Evolutionary conservation across 2,113 vertebrate genomes (phyloP), one percentile per base, ranked within the genome.

Genomic region (Melierax canorus): DNA sequence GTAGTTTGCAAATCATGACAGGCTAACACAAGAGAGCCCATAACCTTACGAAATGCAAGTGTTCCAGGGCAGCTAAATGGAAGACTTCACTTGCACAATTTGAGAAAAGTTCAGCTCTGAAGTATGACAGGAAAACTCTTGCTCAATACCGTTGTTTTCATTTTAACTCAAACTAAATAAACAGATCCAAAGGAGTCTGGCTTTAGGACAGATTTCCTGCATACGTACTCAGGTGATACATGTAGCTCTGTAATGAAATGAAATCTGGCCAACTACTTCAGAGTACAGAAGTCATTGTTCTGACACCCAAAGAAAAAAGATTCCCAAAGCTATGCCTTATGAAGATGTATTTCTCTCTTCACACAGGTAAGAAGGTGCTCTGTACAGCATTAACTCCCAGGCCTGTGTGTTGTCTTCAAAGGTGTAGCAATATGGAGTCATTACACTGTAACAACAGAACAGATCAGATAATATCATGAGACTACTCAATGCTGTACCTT

Each of bases 61-160:
- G 75, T 88, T 96, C 67, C 75, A 88, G 73, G 53, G 55, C 74
- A 91, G 71, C 76, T 85, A 95, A 96, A 94, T 59, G 18, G 84
- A 90, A 69, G 64, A 88, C 38, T 74, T 94, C 32, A 77, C 91
- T 97, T 96, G 91, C 92, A 94, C 53, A 95, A 91, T 79, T 90
- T 94, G 84, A 96, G 74, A 96, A 94, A 91, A 90, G 53, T 92
- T 92, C 77, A 90, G 41, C 86, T 91, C 89, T 72, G 71, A 96
- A 91, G 74, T 80, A 76, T 69, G 71, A 90, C 89, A 93, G 21
- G 69, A 92, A 82, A 92, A 69, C 26, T 87, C 55, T 96, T 95
- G 91, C 93, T 86, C 93, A 97, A 90, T 62, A 86, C 12, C 5
- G 9, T 72, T 96, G 91, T 86, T 97, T 95, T 92, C 50, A 55